Conservation (phyloP, 2,113 vertebrate species). For the Plecturocebus donacophilus region DNA sequence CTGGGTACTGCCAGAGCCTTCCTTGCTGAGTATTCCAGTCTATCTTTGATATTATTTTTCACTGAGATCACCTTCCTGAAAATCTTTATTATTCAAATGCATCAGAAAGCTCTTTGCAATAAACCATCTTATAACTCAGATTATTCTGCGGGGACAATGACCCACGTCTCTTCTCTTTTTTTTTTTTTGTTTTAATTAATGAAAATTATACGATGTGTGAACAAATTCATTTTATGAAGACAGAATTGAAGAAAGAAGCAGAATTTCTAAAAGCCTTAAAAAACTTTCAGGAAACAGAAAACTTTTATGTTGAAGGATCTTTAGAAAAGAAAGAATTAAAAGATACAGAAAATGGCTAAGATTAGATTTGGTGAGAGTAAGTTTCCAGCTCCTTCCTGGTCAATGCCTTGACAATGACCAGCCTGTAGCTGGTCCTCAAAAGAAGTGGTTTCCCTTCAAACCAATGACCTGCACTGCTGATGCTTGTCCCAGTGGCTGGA, state of each 20-base stretch:
- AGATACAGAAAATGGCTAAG: not conserved
- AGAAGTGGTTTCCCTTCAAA: not conserved
- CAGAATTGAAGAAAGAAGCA: not conserved
- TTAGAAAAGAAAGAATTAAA: not conserved
- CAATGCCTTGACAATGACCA: too few relatives aligned
- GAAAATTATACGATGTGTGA: not conserved
- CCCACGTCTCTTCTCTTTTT: not conserved
- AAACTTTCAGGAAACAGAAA: not conserved
- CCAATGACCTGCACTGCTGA: rapidly evolving
- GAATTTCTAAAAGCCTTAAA: not conserved
- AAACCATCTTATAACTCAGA: not conserved
- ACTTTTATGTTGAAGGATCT: not conserved
- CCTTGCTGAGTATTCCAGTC: not conserved
- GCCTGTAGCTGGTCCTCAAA: not conserved
- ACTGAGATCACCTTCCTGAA: not conserved
- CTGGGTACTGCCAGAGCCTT: not conserved
- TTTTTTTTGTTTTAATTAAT: not conserved
- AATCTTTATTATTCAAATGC: not conserved
- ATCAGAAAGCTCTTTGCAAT: not conserved
- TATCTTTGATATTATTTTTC: not conserved
- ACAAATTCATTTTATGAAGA: not conserved
- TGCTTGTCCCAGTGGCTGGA: not conserved
- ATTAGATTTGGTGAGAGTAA: not conserved
- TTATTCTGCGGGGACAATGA: not conserved
- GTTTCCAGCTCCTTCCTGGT: not conserved